Conservation (phyloP, 2,113 vertebrate species). For the Microcebus griseorufus region DNA sequence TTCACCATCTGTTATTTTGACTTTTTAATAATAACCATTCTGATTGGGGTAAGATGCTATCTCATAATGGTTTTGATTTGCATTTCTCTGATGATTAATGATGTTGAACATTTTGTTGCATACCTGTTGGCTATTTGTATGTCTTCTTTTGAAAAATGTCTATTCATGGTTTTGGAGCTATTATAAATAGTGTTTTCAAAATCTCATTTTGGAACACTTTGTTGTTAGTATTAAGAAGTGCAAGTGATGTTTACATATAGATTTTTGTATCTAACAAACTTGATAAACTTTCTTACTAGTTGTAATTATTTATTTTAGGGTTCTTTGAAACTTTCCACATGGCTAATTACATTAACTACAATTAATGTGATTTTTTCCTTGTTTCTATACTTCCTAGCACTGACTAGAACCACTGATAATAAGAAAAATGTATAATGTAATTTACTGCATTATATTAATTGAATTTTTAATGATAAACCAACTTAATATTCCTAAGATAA, state of each 20-base stretch:
- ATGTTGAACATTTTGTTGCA: too few relatives aligned
- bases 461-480: neutral
- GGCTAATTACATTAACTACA: neutral
- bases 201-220: neutral
- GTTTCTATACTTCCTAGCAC: neutral
- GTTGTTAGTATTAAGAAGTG: neutral
- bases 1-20: too few relatives aligned
- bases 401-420: neutral
- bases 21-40: too few relatives aligned
- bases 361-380: neutral
- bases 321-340: neutral
- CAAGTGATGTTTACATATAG: neutral
- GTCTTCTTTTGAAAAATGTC: too few relatives aligned
- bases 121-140: too few relatives aligned
- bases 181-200: neutral
- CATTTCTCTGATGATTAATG: too few relatives aligned
- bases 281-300: neutral
- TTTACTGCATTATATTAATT: neutral
- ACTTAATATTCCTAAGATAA: neutral
- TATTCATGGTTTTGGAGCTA: neutral
- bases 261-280: neutral
- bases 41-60: too few relatives aligned
- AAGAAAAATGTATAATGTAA: neutral
- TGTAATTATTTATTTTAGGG: neutral
- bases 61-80: too few relatives aligned